Base-by-base conservation (phyloP, 2,888 invertebrate species). In the Julus scandinavius region DNA sequence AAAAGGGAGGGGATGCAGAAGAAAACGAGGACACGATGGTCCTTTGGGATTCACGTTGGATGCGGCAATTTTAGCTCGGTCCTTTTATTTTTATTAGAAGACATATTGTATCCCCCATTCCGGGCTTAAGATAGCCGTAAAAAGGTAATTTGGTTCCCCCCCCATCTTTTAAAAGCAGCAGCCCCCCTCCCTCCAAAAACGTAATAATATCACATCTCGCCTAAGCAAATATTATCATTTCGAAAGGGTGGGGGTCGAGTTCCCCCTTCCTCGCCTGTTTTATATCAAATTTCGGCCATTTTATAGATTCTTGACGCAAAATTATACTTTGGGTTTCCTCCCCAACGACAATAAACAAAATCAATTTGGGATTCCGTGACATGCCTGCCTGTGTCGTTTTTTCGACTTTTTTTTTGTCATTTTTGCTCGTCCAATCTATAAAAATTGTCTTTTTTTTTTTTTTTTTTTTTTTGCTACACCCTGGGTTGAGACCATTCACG, bases 11-110 rank as follows among this genome's bases (percentile, higher is more conserved):
- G 17, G 1, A 45, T 45, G 45, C 0, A 1, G 45, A 45, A 45
- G 45, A 45, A 45, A 63, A 63, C 17, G 63, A 63, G 63, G 63
- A 63, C 63, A 20, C 63, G n/a, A 20, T n/a, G 63, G 45, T 63
- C 63, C 63, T 63, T n/a, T 63, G 63, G 63, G 63, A 63, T 63
- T n/a, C 63, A 63, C n/a, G 63, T 20, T 63, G 63, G 63, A 63
- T 63, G 63, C 63, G 63, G 20, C 63, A 63, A 63, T 63, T 63
- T 20, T 63, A n/a, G 63, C 63, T n/a, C 63, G 63, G 63, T 20
- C 63, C 63, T 63, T 63, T 63, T 63, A 63, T 63, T 63, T 63
- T 63, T 63, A 63, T 63, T 63, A 63, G 63, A 63, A 63, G 63
- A 63, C 63, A 63, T 63, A 63, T 63, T 63, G 63, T 63, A 63